phyloP scores from a whole-genome alignment of 2,888 invertebrate species.

The Pocota personata region DNA sequence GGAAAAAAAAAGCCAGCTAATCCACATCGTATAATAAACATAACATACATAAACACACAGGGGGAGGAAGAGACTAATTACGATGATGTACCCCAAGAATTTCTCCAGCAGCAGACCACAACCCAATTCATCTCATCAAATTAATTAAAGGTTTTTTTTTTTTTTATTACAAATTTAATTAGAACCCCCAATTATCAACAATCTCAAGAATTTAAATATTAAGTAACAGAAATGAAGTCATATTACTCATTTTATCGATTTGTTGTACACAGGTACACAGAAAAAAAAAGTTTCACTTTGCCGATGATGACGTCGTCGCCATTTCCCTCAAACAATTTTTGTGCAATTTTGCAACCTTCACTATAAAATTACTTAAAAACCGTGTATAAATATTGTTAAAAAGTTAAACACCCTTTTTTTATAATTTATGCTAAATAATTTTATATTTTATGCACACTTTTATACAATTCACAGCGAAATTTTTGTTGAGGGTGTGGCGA shows the following conservation, averaged over 20 bases:
- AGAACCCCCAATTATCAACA: neutral
- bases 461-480: neutral
- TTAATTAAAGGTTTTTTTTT: neutral
- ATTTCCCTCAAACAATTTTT: constrained; percentile 12
- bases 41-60: constrained; percentile 43
- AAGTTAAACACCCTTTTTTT: constrained; percentile 9
- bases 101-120: constrained; percentile 19
- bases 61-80: constrained; percentile 45
- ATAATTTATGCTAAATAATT: neutral
- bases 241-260: constrained; percentile 68
- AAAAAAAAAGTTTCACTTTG: constrained; percentile 55
- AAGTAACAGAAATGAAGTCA: constrained; percentile 49
- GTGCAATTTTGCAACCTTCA: constrained; percentile 25
- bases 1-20: constrained; percentile 15
- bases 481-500: constrained; percentile 80
- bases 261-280: constrained; percentile 57
- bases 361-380: neutral
- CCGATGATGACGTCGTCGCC: constrained; percentile 70
- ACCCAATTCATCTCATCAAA: neutral
- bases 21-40: constrained; percentile 9
- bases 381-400: neutral
- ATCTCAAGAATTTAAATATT: constrained; percentile 41
- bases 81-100: constrained; percentile 34
- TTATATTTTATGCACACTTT: constrained; percentile 13
- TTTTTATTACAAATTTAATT: constrained; percentile 15